These are phyloP conservation scores for Actinostola sp. DNA, from an alignment of 92 coral and sea anemone genomes.

Conservation along the genomic window DNA sequence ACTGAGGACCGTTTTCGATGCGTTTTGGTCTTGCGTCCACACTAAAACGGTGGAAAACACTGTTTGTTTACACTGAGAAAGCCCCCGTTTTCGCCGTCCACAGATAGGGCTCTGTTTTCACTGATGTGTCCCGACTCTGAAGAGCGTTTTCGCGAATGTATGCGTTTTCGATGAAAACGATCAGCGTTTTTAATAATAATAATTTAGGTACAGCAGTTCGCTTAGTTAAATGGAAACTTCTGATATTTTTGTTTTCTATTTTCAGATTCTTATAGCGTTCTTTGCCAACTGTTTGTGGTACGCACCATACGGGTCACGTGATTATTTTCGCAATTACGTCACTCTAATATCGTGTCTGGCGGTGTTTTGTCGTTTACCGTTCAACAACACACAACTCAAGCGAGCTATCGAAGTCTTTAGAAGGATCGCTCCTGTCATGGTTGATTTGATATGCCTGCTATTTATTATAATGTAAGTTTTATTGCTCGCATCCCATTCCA, in stretches of 20 bases:
- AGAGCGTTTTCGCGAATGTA: too few species aligned
- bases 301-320: conserved; percentile 29
- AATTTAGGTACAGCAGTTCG: neutral
- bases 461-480: conserved; percentile 78
- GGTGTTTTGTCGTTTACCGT: conserved; percentile 84
- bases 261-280: conserved; percentile 71
- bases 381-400: conserved; percentile 79
- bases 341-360: conserved; percentile 80
- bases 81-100: too few species aligned
- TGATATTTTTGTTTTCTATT: neutral
- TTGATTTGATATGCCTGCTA: conserved; percentile 71
- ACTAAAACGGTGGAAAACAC: too few species aligned
- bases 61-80: too few species aligned
- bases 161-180: too few species aligned
- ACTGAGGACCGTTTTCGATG: too few species aligned
- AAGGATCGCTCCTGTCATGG: conserved; percentile 82
- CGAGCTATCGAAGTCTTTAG: conserved; percentile 78
- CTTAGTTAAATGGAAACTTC: neutral
- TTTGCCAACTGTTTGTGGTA: conserved; percentile 80
- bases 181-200: too few species aligned
- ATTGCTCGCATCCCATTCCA: neutral
- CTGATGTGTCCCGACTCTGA: too few species aligned
- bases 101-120: too few species aligned
- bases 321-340: conserved; percentile 61
- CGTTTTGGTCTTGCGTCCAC: too few species aligned